phyloP scores from a whole-genome alignment of 2,797 vertebrate genomes.

The Phyllotis vaccarum region DNA sequence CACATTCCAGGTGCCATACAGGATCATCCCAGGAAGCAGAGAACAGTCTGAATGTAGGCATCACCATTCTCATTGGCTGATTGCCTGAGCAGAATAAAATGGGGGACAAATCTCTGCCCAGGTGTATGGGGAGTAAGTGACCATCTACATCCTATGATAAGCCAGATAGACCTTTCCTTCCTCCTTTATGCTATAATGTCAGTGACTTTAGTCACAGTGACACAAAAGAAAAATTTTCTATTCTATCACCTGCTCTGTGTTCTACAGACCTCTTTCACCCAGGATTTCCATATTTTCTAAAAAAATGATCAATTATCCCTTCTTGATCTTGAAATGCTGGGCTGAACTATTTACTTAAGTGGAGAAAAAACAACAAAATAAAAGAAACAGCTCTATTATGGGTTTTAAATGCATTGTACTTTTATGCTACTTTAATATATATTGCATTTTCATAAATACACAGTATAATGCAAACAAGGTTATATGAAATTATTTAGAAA shows the following conservation, averaged over 20 bases:
- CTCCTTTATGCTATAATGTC: background rate
- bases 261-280: background rate
- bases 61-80: background rate
- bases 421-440: conserved; percentile 8
- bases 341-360: background rate
- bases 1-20: background rate
- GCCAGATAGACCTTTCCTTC: background rate
- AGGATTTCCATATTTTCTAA: background rate
- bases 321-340: background rate
- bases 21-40: background rate
- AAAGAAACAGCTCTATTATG: background rate
- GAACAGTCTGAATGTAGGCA: background rate
- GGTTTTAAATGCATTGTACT: background rate
- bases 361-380: background rate
- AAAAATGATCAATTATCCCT: background rate
- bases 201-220: background rate
- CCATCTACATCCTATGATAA: background rate
- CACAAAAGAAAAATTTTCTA: background rate
- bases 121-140: background rate
- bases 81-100: background rate
- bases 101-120: background rate
- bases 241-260: background rate
- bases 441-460: conserved; percentile 46
- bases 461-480: background rate
- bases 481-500: conserved; percentile 61